Evolutionary conservation across 2,113 vertebrate genomes (phyloP), one percentile per base, ranked within the genome.

Genomic region (Piprites chloris): DNA sequence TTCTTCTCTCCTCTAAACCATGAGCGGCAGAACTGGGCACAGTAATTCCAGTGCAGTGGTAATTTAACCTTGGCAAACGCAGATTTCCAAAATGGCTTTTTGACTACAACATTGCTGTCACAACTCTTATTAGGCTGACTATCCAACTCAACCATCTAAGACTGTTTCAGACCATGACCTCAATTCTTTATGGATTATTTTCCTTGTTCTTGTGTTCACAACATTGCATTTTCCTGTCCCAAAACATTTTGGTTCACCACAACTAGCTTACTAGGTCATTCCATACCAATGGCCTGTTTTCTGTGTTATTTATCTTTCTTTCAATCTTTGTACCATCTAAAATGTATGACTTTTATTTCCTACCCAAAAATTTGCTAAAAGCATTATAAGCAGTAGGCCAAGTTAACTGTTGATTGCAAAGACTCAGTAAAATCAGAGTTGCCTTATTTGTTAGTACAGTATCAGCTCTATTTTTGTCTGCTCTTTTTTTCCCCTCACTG

Each of bases 151-250:
- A 86, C 61, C 76, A 95, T 92, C 73, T 95, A 77, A 92, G 68
- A 47, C 46, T 84, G 92, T 95, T 95, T 95, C 80, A 95, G 83
- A 92, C 83, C 91, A 49, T 93, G 94, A 92, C 95, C 95, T 96
- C 94, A 93, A 95, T 97, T 95, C 93, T 93, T 97, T 74, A 88
- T 71, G 89, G 80, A 95, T 93, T 95, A 69, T 76, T 97, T 96
- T 92, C 72, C 92, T 95, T 95, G 76, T 77, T 89, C 86, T 89
- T 95, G 46, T 97, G 89, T 95, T 96, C 94, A 95, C 94, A 92
- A 90, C 95, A 84, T 89, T 84, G 35, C 20, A 5, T 95, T 96
- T 95, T 93, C 83, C 83, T 68, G 61, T 90, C 83, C 76, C 67
- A 56, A 93, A 89, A 86, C 39, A 87, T 81, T 95, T 92, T 78